phyloP scores from a whole-genome alignment of 1,140 invertebrate genomes.

The Choristoneura fumiferana region DNA sequence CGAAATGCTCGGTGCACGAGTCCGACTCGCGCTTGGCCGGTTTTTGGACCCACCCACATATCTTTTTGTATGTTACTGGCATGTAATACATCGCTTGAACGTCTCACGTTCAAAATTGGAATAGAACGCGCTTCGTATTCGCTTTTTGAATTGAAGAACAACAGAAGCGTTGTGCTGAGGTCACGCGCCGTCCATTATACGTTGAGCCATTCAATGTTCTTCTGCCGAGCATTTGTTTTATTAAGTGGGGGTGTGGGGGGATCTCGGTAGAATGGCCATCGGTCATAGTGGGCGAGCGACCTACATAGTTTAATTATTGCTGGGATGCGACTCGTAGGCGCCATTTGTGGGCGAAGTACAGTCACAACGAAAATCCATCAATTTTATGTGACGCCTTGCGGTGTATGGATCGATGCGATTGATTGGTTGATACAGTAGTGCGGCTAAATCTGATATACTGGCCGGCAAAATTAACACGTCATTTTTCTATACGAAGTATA shows the following conservation, averaged over 20 bases:
- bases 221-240: constrained; percentile 24
- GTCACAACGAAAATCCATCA: constrained; percentile 21
- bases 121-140: constrained; percentile 32
- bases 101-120: constrained; percentile 29
- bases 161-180: constrained; percentile 46
- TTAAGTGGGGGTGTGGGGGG: constrained; percentile 35
- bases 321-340: constrained; percentile 62
- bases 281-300: constrained; percentile 55
- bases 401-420: no score
- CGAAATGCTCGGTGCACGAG: not conserved
- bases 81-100: not conserved
- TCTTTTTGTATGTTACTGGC: no score
- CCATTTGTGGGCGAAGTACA: constrained; percentile 54
- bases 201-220: constrained; percentile 31
- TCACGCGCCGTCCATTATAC: constrained; percentile 45
- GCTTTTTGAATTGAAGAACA: constrained; percentile 54
- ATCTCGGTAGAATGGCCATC: constrained; percentile 35
- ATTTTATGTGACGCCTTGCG: not conserved
- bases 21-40: no score
- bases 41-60: not conserved
- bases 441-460: no score
- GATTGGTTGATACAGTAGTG: no score
- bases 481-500: no score
- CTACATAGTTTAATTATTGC: constrained; percentile 69
- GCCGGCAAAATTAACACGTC: no score